phyloP scores from a whole-genome alignment of 1,140 invertebrate species.

The Pomphorhynchus laevis region DNA sequence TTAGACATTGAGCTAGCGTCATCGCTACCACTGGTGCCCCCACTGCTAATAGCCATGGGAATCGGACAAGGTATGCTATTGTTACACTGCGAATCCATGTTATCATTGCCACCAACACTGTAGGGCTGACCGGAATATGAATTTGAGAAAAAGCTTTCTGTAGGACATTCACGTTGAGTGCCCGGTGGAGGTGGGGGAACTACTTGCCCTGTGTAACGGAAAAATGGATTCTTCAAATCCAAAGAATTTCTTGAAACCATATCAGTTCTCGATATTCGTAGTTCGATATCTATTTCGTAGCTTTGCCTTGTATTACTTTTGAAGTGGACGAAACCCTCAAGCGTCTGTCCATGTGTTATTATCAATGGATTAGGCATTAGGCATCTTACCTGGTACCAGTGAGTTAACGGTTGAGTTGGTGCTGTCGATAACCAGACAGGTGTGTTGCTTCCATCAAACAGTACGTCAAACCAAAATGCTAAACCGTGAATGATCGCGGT shows the following conservation, averaged over 20 bases:
- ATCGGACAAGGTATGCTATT: no score
- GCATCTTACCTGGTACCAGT: conserved; percentile 97
- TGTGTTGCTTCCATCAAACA: conserved; percentile 52
- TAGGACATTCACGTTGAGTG: no score
- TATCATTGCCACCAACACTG: no score
- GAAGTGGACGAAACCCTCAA: conserved; percentile 49
- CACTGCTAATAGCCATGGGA: no score
- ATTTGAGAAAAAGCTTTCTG: no score
- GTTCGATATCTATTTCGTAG: conserved; percentile 85
- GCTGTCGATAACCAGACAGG: conserved; percentile 87
- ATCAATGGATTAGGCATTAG: conserved; percentile 62
- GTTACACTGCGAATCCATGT: no score
- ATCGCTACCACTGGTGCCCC: no score
- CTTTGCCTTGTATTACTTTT: conserved; percentile 70
- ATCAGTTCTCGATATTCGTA: conserved; percentile 49
- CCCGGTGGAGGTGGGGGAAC: no score
- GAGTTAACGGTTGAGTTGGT: conserved; percentile 82
- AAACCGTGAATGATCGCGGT: conserved; percentile 75
- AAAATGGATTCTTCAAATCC: conserved; percentile 94
- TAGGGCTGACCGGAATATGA: no score
- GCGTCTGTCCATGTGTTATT: conserved; percentile 56
- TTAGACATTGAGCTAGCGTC: no score
- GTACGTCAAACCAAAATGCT: conserved; percentile 99
- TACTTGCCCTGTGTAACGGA: no score
- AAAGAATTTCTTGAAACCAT: conserved; percentile 36